Evolutionary conservation across 2,888 invertebrate species (phyloP).

Genomic region (Chloroclystis v-ata): DNA sequence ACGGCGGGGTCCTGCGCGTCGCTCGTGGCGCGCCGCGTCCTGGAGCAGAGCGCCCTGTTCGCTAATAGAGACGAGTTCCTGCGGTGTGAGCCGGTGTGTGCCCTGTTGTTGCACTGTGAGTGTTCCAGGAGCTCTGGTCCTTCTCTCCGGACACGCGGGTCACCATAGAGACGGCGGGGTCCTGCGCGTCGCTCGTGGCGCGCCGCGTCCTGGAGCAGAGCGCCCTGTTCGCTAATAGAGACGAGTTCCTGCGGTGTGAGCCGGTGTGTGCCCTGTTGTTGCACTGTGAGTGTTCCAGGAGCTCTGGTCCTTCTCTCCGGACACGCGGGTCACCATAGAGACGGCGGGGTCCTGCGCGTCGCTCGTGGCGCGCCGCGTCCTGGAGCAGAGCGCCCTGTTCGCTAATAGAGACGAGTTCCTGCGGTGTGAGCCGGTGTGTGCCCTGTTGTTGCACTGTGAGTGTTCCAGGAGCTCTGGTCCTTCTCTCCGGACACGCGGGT

Average conservation of each 20-base stretch:
- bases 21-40: constrained; percentile 74
- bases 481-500: constrained; percentile 30
- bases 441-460: constrained; percentile 55
- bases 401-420: constrained; percentile 46
- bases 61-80: constrained; percentile 46
- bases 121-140: constrained; percentile 13
- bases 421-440: constrained; percentile 31
- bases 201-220: constrained; percentile 49
- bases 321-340: constrained; percentile 66
- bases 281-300: constrained; percentile 49
- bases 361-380: constrained; percentile 74
- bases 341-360: constrained; percentile 90
- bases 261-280: constrained; percentile 41
- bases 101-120: constrained; percentile 55
- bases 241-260: constrained; percentile 44
- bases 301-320: constrained; percentile 10
- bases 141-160: constrained; percentile 30
- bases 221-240: constrained; percentile 35
- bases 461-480: constrained; percentile 8
- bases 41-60: constrained; percentile 37
- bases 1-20: constrained; percentile 90
- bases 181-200: constrained; percentile 85
- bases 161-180: constrained; percentile 84
- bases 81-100: constrained; percentile 31
- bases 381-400: constrained; percentile 37